Percentiles rank a stretch among this genome's conserved stretches.
phyloP scores from a whole-genome alignment of 2,888 invertebrate genomes.

The Dyspetes luteomarginatus region DNA sequence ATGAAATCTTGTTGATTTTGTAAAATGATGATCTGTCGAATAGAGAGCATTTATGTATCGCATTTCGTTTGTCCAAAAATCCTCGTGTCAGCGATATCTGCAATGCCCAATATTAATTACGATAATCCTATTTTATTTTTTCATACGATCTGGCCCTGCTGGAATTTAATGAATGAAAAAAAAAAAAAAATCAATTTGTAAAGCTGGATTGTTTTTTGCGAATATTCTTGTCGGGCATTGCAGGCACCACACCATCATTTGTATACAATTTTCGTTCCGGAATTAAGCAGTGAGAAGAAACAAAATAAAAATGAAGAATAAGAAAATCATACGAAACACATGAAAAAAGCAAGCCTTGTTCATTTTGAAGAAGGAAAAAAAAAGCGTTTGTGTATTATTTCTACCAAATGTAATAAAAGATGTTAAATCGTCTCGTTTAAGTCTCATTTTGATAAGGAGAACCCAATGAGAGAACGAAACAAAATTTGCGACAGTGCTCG shows the following conservation, averaged over 20 bases:
- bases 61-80: constrained; percentile 46
- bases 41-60: constrained; percentile 60
- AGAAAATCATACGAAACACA: constrained; percentile 30
- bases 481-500: constrained; percentile 20
- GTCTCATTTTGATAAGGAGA: constrained; percentile 31
- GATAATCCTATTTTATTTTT: constrained; percentile 23
- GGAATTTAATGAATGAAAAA: neutral
- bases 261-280: constrained; percentile 40
- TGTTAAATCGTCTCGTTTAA: constrained; percentile 73
- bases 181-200: neutral
- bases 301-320: constrained; percentile 27
- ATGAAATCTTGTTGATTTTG: constrained; percentile 67
- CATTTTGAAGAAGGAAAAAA: constrained; percentile 68
- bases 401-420: constrained; percentile 82
- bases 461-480: neutral
- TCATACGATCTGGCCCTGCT: constrained; percentile 10
- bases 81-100: constrained; percentile 32
- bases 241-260: constrained; percentile 20
- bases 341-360: constrained; percentile 33
- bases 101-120: constrained; percentile 37
- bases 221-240: constrained; percentile 37
- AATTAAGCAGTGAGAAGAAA: constrained; percentile 30
- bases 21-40: constrained; percentile 37
- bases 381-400: constrained; percentile 81
- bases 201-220: constrained; percentile 13